Evolutionary conservation across 2,113 vertebrate species (phyloP).

Genomic region (Ceyx melanurus): DNA sequence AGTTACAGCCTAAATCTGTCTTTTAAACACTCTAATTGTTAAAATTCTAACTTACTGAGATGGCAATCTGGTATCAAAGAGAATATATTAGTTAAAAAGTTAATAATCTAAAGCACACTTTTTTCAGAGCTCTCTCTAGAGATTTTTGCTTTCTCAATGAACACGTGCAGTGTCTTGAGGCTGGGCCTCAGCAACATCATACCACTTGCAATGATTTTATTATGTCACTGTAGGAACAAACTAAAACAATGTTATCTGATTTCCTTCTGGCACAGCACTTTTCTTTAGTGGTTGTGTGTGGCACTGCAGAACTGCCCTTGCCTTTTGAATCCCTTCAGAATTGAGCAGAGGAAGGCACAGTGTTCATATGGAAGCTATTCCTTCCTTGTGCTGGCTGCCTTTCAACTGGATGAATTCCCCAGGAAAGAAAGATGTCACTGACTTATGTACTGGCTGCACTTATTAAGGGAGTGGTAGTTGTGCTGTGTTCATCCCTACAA

Average conservation of each 20-base stretch:
- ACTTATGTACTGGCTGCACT: rapidly evolving
- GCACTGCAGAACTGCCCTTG: not conserved
- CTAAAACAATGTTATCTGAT: not conserved
- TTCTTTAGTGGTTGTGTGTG: not conserved
- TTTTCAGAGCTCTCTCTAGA: not conserved
- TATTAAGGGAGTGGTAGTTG: not conserved
- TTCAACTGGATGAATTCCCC: not conserved
- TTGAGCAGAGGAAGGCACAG: not conserved
- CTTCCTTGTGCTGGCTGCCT: not conserved
- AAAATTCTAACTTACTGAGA: not conserved
- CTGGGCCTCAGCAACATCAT: too few species aligned
- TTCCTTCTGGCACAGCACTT: not conserved
- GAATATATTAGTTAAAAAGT: not conserved
- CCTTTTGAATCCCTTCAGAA: not conserved
- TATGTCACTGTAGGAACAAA: not conserved
- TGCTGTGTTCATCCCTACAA: not conserved
- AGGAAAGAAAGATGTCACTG: not conserved
- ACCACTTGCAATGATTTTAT: not conserved
- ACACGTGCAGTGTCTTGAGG: not conserved
- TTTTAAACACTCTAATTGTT: not conserved
- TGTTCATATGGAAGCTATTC: not conserved
- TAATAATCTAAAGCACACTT: not conserved
- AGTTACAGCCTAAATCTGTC: not conserved
- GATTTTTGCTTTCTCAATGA: not conserved
- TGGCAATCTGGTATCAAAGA: not conserved